Evolutionary conservation across 2,888 invertebrate genomes (phyloP).

Genomic region (Limnephilus lunatus): DNA sequence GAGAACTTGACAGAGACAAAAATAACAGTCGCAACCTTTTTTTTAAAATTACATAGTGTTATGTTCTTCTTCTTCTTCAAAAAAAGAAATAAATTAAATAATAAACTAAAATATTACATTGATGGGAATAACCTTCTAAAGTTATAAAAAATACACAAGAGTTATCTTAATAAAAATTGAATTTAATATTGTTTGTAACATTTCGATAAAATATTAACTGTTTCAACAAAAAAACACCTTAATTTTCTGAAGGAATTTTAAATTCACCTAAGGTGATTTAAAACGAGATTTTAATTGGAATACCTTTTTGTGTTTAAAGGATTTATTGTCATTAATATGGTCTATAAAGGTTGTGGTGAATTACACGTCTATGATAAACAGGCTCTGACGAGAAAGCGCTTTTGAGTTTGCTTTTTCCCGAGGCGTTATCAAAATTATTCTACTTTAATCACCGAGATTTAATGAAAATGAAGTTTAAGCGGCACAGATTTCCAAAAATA

Average conservation of each 20-base stretch:
- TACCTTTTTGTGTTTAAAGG: background rate
- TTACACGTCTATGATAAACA: background rate
- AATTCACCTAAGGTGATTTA: background rate
- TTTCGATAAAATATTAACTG: background rate
- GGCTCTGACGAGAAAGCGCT: background rate
- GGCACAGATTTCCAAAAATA: background rate
- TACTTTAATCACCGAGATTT: background rate
- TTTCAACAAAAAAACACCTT: background rate
- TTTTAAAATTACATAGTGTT: too few relatives aligned
- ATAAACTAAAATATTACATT: too few relatives aligned
- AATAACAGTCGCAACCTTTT: too few relatives aligned
- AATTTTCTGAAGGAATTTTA: background rate
- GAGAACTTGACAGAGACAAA: too few relatives aligned
- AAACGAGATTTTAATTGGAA: background rate
- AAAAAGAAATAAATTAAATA: too few relatives aligned
- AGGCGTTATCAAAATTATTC: background rate
- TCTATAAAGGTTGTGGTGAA: background rate
- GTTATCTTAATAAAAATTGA: too few relatives aligned
- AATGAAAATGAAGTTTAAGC: background rate
- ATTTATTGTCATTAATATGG: background rate
- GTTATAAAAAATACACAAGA: too few relatives aligned
- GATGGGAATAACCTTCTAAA: too few relatives aligned
- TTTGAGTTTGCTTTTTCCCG: background rate
- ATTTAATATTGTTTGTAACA: too few relatives aligned
- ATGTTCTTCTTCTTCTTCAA: too few relatives aligned